Conservation (phyloP, 2,888 invertebrate genomes). For the Norana najaformis region DNA sequence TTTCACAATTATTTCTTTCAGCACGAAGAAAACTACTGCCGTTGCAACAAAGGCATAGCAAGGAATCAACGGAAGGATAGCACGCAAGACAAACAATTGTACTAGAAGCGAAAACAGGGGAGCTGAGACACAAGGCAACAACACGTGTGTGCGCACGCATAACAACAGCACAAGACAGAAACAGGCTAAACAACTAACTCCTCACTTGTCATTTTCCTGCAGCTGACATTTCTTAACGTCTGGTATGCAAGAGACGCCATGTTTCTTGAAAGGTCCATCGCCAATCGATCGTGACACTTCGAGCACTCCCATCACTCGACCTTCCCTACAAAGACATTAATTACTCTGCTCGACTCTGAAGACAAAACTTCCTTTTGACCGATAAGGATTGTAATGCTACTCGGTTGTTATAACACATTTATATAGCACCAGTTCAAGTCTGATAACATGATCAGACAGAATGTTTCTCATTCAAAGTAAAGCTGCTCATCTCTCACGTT, state of each 20-base stretch:
- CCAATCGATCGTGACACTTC: slow-evolving; percentile 67
- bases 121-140: too few species aligned
- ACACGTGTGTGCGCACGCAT: too few species aligned
- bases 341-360: not conserved
- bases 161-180: too few species aligned
- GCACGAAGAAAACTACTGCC: not conserved
- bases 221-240: slow-evolving; percentile 65
- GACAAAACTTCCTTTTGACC: not conserved
- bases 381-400: not conserved
- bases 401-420: not conserved
- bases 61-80: not conserved
- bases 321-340: slow-evolving; percentile 52
- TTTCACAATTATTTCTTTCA: not conserved
- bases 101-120: not conserved
- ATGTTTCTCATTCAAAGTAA: not conserved
- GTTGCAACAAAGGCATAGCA: not conserved
- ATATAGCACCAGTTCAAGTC: not conserved
- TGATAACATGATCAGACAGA: not conserved
- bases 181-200: not conserved
- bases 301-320: slow-evolving; percentile 60
- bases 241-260: slow-evolving; percentile 64
- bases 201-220: slow-evolving; percentile 63
- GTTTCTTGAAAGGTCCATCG: slow-evolving; percentile 65
- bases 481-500: not conserved
- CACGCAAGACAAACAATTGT: not conserved